phyloP scores from a whole-genome alignment of 2,888 invertebrate genomes.

The Poecilus cupreus region DNA sequence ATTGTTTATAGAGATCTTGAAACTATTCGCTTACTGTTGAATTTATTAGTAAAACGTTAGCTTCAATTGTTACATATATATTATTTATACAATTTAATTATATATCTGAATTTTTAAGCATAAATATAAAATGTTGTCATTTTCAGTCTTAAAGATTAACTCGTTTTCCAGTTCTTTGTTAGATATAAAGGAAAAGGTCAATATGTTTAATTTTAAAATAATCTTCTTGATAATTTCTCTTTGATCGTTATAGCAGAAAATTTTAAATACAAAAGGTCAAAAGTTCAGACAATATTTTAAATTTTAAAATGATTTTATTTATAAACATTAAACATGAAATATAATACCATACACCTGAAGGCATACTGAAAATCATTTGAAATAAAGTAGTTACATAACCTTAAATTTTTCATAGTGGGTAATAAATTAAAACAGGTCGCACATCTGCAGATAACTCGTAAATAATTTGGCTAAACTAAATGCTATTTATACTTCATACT shows the following conservation, averaged over 20 bases:
- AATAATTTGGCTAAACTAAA: too few relatives aligned
- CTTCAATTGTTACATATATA: too few relatives aligned
- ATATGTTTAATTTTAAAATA: slow-evolving; percentile 2
- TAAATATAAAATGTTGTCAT: slow-evolving; percentile 9
- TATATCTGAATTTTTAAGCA: background rate
- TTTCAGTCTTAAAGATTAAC: background rate
- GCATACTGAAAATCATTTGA: background rate
- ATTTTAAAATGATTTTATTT: background rate
- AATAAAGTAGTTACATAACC: background rate
- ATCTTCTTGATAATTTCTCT: background rate
- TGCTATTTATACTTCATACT: too few relatives aligned
- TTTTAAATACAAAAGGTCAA: background rate
- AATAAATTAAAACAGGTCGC: too few relatives aligned
- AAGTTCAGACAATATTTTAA: background rate
- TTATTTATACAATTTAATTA: too few relatives aligned
- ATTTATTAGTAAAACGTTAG: too few relatives aligned
- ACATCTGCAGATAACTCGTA: too few relatives aligned
- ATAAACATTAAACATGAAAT: background rate
- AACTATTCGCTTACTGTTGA: too few relatives aligned
- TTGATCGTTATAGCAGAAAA: slow-evolving; percentile 4
- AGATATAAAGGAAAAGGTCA: background rate
- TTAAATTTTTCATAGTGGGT: too few relatives aligned
- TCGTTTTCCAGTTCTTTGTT: background rate
- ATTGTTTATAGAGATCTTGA: too few relatives aligned
- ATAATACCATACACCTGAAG: background rate